Conservation (phyloP, 2,113 vertebrate species). For the Ctenodactylus gundi region DNA sequence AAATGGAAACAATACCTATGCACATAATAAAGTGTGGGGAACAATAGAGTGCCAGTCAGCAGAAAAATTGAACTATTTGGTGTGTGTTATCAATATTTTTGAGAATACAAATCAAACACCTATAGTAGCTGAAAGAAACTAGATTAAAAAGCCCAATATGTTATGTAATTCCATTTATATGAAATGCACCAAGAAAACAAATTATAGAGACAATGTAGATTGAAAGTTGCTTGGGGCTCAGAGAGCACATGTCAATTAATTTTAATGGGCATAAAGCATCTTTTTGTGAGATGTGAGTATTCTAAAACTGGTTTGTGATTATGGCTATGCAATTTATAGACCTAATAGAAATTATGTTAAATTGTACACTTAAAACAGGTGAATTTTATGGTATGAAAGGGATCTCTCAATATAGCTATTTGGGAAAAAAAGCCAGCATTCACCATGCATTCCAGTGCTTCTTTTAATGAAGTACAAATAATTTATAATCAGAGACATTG, state of each 20-base stretch:
- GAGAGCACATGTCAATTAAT: too few species aligned
- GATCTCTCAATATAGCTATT: neutral
- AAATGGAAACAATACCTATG: neutral
- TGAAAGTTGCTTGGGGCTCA: neutral
- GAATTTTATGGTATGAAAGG: neutral
- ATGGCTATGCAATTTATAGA: neutral
- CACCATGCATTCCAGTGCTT: neutral
- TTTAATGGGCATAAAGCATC: neutral
- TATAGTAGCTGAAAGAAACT: neutral
- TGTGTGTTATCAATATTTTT: neutral
- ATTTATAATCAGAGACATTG: neutral
- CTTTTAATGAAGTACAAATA: neutral
- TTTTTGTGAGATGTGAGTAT: neutral
- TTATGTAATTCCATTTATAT: neutral
- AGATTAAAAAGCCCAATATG: neutral
- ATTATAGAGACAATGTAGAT: neutral
- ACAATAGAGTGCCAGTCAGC: neutral
- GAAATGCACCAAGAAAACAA: neutral
- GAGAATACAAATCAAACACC: neutral
- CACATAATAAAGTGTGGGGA: accelerated
- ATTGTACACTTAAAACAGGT: neutral
- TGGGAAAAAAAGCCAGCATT: neutral
- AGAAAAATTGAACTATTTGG: neutral
- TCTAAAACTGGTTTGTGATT: neutral
- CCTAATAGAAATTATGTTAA: neutral